Conservation (phyloP, 2,113 vertebrate species). For the Elephas maximus region DNA sequence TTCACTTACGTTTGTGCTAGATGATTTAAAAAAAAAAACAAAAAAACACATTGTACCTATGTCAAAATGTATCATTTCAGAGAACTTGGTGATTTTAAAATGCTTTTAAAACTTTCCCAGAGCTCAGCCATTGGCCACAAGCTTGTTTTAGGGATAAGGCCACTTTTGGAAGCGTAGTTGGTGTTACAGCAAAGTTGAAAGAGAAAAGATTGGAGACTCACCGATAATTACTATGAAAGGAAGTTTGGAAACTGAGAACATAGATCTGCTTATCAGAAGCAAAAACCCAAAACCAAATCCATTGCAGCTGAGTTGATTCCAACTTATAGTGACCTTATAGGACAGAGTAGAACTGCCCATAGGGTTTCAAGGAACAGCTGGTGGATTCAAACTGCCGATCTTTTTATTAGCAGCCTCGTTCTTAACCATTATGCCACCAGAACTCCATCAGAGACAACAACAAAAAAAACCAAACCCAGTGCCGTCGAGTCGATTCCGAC, state of each 20-base stretch:
- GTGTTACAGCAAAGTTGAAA: not conserved
- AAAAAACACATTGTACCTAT: not conserved
- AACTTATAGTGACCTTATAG: not conserved
- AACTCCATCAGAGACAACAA: not conserved
- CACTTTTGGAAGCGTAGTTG: not conserved
- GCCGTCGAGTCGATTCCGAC: too few species aligned
- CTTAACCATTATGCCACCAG: not conserved
- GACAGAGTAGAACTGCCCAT: not conserved
- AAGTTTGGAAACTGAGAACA: not conserved
- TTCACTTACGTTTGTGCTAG: not conserved
- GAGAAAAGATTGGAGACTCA: not conserved
- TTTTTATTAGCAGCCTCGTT: not conserved
- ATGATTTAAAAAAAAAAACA: not conserved
- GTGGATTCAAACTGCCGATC: not conserved
- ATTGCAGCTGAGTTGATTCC: not conserved
- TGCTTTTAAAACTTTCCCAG: slow-evolving; percentile 36
- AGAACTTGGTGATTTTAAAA: not conserved
- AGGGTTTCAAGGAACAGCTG: not conserved
- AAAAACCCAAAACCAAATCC: not conserved
- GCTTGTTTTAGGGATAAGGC: not conserved
- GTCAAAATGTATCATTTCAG: not conserved
- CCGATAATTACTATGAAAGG: not conserved
- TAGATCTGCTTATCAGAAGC: not conserved
- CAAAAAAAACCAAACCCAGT: too few species aligned
- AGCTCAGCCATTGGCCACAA: not conserved